Percentiles rank a stretch among this genome's conserved stretches.
Evolutionary conservation across 2,888 invertebrate species (phyloP).

Genomic region (Euplexia lucipara): DNA sequence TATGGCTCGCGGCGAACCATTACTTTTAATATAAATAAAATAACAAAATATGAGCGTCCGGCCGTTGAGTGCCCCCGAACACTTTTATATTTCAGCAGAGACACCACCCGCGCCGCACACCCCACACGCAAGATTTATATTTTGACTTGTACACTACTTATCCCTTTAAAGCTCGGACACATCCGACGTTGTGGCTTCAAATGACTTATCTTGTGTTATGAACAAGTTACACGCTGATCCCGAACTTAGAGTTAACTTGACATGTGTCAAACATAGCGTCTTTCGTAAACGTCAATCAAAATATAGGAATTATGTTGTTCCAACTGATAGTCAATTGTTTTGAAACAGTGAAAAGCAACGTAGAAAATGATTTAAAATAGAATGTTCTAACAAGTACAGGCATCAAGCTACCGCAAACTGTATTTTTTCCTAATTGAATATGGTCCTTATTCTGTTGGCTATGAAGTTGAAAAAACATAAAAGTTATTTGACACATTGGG

Average conservation of each 20-base stretch:
- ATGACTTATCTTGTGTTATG: conserved; percentile 32
- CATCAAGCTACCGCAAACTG: too few relatives aligned
- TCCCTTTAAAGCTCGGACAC: conserved; percentile 61
- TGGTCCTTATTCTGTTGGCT: too few relatives aligned
- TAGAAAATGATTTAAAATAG: too few relatives aligned
- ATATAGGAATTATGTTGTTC: not conserved
- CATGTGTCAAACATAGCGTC: not conserved
- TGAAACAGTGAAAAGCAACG: not conserved
- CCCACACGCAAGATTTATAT: conserved; percentile 74
- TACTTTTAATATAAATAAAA: conserved; percentile 91
- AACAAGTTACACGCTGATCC: not conserved
- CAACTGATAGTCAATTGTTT: not conserved
- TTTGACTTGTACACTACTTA: conserved; percentile 70
- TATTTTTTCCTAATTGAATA: too few relatives aligned
- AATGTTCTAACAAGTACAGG: too few relatives aligned
- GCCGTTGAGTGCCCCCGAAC: conserved; percentile 90
- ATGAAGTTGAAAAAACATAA: too few relatives aligned
- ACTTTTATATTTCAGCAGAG: conserved; percentile 88
- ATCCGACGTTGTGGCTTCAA: conserved; percentile 49
- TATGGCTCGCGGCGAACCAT: conserved; percentile 87
- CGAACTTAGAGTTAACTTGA: not conserved
- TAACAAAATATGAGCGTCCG: conserved; percentile 91
- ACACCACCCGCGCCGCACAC: conserved; percentile 68
- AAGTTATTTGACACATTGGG: too few relatives aligned
- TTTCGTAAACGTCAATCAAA: not conserved